phyloP scores from a whole-genome alignment of 2,888 invertebrate species.

The Oscheius sp. region DNA sequence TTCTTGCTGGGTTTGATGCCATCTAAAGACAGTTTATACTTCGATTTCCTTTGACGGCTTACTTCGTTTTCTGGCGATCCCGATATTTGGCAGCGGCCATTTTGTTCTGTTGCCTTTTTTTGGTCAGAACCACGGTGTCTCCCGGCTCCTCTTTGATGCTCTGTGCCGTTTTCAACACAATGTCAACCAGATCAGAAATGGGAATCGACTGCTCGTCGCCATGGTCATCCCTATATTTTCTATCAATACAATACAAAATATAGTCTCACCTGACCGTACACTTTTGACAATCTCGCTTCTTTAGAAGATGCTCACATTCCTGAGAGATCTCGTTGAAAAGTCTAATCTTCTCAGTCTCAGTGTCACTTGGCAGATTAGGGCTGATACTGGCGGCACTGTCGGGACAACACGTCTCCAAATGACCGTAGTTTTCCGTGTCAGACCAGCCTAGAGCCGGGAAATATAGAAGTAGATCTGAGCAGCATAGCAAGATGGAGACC shows the following conservation, averaged over 20 bases:
- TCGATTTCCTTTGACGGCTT: neutral
- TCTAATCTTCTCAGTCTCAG: conserved; percentile 3
- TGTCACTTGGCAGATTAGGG: conserved; percentile 15
- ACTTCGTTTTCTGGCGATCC: conserved; percentile 14
- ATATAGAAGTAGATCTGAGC: neutral
- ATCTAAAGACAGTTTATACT: conserved; percentile 2
- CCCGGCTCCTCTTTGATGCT: conserved; percentile 36
- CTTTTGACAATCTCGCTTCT: conserved; percentile 42
- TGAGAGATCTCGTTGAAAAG: conserved; percentile 51
- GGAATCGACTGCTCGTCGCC: conserved; percentile 45
- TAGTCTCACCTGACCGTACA: conserved; percentile 42
- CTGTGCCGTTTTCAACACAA: conserved; percentile 46
- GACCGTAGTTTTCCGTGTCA: conserved; percentile 10
- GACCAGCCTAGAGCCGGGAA: neutral
- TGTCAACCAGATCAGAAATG: conserved; percentile 47
- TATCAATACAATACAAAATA: neutral
- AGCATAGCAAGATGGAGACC: neutral
- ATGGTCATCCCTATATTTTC: conserved; percentile 43
- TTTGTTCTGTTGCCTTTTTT: conserved; percentile 21
- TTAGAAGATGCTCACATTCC: conserved; percentile 54
- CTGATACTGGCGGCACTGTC: neutral
- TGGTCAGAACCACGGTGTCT: conserved; percentile 14
- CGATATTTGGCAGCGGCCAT: conserved; percentile 20
- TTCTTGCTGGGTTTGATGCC: conserved; percentile 8
- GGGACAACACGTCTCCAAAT: conserved; percentile 2